Base-by-base conservation (phyloP, 2,113 vertebrate species). In the Physeter macrocephalus region DNA sequence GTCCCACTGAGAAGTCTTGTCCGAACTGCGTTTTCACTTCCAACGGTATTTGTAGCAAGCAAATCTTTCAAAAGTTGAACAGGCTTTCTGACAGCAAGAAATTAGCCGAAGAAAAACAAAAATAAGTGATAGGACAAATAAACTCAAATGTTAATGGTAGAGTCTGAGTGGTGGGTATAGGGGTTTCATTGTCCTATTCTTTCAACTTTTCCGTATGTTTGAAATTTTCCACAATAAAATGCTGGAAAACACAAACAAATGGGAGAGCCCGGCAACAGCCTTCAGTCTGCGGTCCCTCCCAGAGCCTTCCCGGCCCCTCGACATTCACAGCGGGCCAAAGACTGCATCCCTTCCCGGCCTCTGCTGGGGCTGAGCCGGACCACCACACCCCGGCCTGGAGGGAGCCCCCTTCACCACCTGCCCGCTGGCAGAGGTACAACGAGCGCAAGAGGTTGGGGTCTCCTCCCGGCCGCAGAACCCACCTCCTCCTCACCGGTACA, bases 221-320 rank as follows among this genome's bases (percentile, higher is more conserved):
- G 71, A 54, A 93, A 93, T 62, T 91, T 66, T 62, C 49, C 29
- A 1, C 15, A 84, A 36, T 41, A 93, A 78, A 90, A 78, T 59
- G 20, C 23, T 12, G 25, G 21, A 54, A 69, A 69, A 91, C 78
- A 39, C 43, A 87, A 95, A 87, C 64, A 90, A 67, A 82, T 34
- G 27, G 3, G 52, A 54, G 21, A 81, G 9, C 36, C 52, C 52
- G 59, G 61, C n/a, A 66, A 39, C 29, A 52, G 34, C n/a, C 75
- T 49, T 13, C 18, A 27, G 31, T 27, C 34, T 54, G 8, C 13
- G 21, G 5, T 34, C 41, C 34, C 80, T 83, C 94, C 27, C 36
- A 9, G 77, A 52, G 43, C 8, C 4, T 17, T 75, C 77, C 4
- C 2, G 11, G 20, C 41, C 83, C 49, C 69, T 7, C 2, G 62